Evolutionary conservation across 2,113 vertebrate species (phyloP), one percentile per base, ranked within the genome.

Genomic region (Cariama cristata): DNA sequence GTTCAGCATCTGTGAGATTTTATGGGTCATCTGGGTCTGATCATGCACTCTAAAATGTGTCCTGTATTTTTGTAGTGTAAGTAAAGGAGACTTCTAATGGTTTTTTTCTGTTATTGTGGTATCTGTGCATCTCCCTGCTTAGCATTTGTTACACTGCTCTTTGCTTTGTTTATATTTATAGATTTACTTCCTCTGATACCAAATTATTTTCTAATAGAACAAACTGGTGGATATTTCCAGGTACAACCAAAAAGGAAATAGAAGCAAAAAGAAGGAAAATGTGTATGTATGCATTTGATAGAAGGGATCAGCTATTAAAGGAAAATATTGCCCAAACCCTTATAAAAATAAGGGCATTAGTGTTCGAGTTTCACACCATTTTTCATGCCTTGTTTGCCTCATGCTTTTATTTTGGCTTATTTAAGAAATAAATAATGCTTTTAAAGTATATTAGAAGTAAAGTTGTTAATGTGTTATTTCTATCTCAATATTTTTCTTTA

Each of bases 21-120:
- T 91, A 47, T 90, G 47, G 40, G 64, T 96, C 90, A 49, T 96
- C 76, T 93, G 73, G 38, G 19, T 86, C 80, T 89, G 67, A 92
- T 92, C 42, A 47, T 45, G 30, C 62, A 40, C 42, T 86, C 66
- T 77, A 38, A 94, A 92, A 73, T 59, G 28, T 45, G 55, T 80
- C 32, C 28, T 90, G 21, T 56, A 14, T 62, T 92, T 95, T 93
- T 83, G 26, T 84, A 26, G 50, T 74, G 4, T 49, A 68, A 82
- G n/a, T 40, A 82, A 86, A 87, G 33, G 50, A 87, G 50, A 56
- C 55, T 86, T 79, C 17, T 38, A 20, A 13, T 79, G 23, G 53
- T 72, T 66, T 83, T 73, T 58, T 76, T 17, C 15, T 50, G 9
- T 66, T 85, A 24, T 59, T 88, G 12, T 45, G 49, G 27, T 80